These are phyloP conservation scores for Pachypeltis micranthus DNA, from an alignment of 1,140 invertebrate species.

Conservation along the genomic window DNA sequence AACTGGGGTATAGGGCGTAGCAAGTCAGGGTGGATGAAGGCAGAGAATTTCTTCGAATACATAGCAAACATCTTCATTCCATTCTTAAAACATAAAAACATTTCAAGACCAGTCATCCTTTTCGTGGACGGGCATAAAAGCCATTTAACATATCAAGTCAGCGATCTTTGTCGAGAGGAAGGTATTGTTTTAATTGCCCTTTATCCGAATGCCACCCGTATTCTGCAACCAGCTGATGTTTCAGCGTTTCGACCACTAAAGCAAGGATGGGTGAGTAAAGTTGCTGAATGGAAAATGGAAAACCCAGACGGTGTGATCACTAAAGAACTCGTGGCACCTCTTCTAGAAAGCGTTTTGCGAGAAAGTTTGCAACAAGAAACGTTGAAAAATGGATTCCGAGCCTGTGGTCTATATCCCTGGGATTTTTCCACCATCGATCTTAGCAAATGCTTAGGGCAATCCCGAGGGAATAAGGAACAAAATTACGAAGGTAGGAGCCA, in stretches of 20 bases:
- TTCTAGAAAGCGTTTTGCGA: too few species aligned
- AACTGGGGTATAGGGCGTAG: conserved; percentile 14
- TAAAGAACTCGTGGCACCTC: conserved; percentile 15
- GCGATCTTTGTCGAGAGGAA: conserved; percentile 34
- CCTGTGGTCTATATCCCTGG: not conserved
- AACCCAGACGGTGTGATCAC: conserved; percentile 10
- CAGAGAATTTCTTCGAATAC: conserved; percentile 20
- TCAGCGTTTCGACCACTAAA: conserved; percentile 33
- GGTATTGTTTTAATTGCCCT: conserved; percentile 34
- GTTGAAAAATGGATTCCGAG: not conserved
- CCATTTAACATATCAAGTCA: conserved; percentile 32
- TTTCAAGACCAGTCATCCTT: conserved; percentile 30
- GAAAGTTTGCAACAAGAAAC: too few species aligned
- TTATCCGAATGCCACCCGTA: conserved; percentile 36
- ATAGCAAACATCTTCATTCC: conserved; percentile 23
- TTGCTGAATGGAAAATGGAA: conserved; percentile 14
- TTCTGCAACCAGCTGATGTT: conserved; percentile 36
- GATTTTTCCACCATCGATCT: not conserved
- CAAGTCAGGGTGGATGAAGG: conserved; percentile 28
- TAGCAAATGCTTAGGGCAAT: not conserved
- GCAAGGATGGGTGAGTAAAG: conserved; percentile 31
- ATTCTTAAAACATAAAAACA: conserved; percentile 21
- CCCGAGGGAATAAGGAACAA: not conserved
- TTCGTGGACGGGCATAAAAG: conserved; percentile 36
- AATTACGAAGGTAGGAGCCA: too few species aligned